phyloP scores from a whole-genome alignment of 2,888 invertebrate species.

The Hirudinaria manillensis region DNA sequence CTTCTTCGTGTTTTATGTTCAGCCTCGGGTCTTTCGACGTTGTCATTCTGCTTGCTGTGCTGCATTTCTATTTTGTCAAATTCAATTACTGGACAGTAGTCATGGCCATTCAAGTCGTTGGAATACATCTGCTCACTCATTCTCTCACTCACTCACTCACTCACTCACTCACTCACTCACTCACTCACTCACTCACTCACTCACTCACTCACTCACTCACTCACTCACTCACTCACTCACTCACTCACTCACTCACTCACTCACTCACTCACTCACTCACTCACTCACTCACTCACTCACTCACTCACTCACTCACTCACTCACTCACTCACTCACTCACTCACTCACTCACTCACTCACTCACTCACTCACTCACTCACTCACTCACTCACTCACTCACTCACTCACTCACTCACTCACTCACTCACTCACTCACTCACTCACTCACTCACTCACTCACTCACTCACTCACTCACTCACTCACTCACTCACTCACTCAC shows the following conservation, averaged over 20 bases:
- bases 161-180: conserved; percentile 25
- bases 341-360: conserved; percentile 13
- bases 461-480: conserved; percentile 15
- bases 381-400: conserved; percentile 16
- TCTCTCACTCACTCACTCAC: conserved; percentile 11
- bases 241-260: conserved; percentile 26
- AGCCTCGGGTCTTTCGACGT: too few species aligned
- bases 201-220: conserved; percentile 23
- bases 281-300: conserved; percentile 15
- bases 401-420: conserved; percentile 12
- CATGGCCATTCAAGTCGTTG: background rate
- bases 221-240: conserved; percentile 26
- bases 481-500: conserved; percentile 16
- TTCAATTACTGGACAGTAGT: background rate
- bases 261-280: conserved; percentile 24
- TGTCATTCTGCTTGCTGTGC: too few species aligned
- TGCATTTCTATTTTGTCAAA: background rate
- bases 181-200: conserved; percentile 25
- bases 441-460: conserved; percentile 16
- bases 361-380: conserved; percentile 16
- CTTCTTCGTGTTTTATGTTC: too few species aligned
- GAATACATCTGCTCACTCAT: background rate
- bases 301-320: conserved; percentile 16
- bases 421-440: conserved; percentile 16
- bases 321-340: conserved; percentile 16